A percentile compares a stretch with the other conserved stretches of the same genome.
These are phyloP conservation scores for Cataglyphis altisquamis DNA, from an alignment of 2,888 invertebrate genomes.

Conservation along the genomic window DNA sequence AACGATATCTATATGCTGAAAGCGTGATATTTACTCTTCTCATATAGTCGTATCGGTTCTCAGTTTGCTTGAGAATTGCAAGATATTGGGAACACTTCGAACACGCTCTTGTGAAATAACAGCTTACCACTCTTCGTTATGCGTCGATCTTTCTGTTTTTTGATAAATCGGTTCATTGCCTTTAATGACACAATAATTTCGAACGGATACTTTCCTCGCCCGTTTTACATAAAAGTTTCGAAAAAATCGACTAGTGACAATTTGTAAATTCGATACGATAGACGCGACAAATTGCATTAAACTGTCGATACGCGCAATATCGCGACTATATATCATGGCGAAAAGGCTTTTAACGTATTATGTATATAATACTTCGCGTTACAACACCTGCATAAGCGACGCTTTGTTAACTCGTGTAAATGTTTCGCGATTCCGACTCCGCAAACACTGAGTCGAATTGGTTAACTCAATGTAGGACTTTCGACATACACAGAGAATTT, in stretches of 20 bases:
- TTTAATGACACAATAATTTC: conserved; percentile 3
- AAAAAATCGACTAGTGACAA: not conserved
- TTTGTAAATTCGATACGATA: not conserved
- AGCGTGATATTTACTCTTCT: conserved; percentile 17
- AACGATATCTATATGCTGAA: conserved; percentile 36
- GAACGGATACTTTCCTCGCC: not conserved
- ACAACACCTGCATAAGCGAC: not conserved
- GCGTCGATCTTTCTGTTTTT: not conserved
- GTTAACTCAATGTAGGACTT: conserved; percentile 41
- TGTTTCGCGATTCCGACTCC: conserved; percentile 36
- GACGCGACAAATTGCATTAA: not conserved
- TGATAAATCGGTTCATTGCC: not conserved
- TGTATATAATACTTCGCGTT: conserved; percentile 12
- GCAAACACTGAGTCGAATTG: conserved; percentile 42
- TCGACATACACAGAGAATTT: conserved; percentile 20
- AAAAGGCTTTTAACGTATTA: conserved; percentile 22
- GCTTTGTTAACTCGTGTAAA: conserved; percentile 46
- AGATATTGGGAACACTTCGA: conserved; percentile 43
- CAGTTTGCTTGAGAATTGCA: conserved; percentile 36
- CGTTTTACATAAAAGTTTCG: not conserved
- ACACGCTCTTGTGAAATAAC: conserved; percentile 21
- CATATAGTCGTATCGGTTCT: conserved; percentile 10
- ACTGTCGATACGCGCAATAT: not conserved
- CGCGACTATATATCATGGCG: conserved; percentile 6
- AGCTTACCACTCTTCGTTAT: not conserved